Evolutionary conservation across 2,113 vertebrate species (phyloP).

Genomic region (Psittacara wagleri): DNA sequence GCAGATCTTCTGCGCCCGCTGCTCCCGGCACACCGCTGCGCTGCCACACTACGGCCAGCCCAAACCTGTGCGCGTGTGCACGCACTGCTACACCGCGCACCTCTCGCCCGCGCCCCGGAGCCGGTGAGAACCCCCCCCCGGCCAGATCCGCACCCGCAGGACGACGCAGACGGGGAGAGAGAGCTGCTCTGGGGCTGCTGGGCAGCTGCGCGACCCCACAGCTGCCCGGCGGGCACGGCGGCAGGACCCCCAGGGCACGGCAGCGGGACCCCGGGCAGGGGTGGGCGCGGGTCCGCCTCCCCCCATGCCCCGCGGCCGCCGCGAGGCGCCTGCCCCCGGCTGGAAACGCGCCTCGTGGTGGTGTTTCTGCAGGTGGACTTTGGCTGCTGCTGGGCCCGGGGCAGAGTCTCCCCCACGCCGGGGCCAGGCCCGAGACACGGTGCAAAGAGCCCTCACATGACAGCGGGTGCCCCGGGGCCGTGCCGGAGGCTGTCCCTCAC

Average conservation of each 20-base stretch:
- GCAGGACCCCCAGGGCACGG: not conserved
- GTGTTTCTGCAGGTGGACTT: constrained; percentile 34
- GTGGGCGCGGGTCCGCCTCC: not conserved
- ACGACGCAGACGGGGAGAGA: fast-evolving
- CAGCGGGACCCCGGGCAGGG: too few species aligned
- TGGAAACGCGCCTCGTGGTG: not conserved
- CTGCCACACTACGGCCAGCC: constrained; percentile 54
- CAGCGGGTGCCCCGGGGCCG: not conserved
- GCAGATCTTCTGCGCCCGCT: constrained; percentile 78
- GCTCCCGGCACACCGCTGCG: constrained; percentile 35
- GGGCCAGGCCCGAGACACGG: not conserved
- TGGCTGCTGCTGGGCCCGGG: constrained; percentile 16
- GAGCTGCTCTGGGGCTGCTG: not conserved
- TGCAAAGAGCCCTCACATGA: constrained; percentile 44
- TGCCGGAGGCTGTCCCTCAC: not conserved
- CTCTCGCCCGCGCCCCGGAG: not conserved
- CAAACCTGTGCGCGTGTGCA: constrained; percentile 70
- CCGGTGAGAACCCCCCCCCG: not conserved
- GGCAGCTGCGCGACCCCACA: not conserved
- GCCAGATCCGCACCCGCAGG: fast-evolving
- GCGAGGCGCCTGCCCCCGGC: not conserved
- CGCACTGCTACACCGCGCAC: constrained; percentile 70
- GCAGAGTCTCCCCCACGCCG: constrained; percentile 1
- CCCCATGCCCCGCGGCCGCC: fast-evolving
- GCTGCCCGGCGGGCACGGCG: not conserved